phyloP scores from a whole-genome alignment of 2,113 vertebrate species.

The Helogale parvula region DNA sequence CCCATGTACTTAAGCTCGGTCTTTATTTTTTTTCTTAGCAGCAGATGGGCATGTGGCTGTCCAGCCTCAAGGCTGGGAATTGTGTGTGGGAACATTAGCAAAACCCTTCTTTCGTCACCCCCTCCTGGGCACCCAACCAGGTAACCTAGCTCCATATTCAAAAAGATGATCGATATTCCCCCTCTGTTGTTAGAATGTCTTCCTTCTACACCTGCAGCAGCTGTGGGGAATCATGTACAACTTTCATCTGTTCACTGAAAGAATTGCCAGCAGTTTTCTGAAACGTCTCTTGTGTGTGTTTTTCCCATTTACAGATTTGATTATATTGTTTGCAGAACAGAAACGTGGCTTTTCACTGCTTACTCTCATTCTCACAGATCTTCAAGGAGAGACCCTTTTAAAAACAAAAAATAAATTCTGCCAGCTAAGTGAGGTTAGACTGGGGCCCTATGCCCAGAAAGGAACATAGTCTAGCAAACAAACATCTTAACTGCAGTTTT shows the following conservation, averaged over 20 bases:
- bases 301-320: conserved; percentile 70
- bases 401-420: conserved; percentile 18
- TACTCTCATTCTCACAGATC: conserved; percentile 54
- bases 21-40: conserved; percentile 19
- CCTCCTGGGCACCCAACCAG: conserved; percentile 12
- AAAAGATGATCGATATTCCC: conserved; percentile 60
- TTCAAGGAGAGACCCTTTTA: conserved; percentile 59
- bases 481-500: background rate
- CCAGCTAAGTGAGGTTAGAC: background rate
- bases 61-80: conserved; percentile 34
- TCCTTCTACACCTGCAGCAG: conserved; percentile 46
- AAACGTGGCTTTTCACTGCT: conserved; percentile 58
- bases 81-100: conserved; percentile 26
- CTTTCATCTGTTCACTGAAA: conserved; percentile 42
- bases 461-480: background rate
- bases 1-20: conserved; percentile 30
- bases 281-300: conserved; percentile 51
- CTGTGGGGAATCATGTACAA: conserved; percentile 13
- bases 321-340: conserved; percentile 48
- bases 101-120: background rate
- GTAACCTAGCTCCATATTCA: conserved; percentile 56
- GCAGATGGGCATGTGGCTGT: conserved; percentile 60
- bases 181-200: conserved; percentile 50
- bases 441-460: background rate
- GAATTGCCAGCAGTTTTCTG: conserved; percentile 68